These are phyloP conservation scores for Hycleus cichorii DNA, from an alignment of 1,140 invertebrate genomes.

Conservation along the genomic window DNA sequence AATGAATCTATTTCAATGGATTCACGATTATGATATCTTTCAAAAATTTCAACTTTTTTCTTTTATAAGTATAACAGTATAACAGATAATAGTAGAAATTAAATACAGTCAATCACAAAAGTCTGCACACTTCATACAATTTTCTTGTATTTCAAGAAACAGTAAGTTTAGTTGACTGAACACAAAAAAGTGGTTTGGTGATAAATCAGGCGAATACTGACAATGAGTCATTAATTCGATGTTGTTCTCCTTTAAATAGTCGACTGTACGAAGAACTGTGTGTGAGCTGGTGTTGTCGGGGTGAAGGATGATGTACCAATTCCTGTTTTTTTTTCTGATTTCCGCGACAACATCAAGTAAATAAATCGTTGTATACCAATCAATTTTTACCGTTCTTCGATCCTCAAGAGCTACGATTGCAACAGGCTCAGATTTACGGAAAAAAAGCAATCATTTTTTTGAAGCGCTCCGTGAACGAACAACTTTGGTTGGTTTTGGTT, in stretches of 20 bases:
- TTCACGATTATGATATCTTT: too few species aligned
- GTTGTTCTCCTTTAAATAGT: constrained; percentile 29
- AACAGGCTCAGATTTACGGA: constrained; percentile 25
- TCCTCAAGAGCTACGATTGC: constrained; percentile 19
- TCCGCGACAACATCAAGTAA: constrained; percentile 22
- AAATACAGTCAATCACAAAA: too few species aligned
- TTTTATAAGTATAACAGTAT: too few species aligned
- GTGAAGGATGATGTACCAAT: constrained; percentile 29
- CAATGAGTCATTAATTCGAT: constrained; percentile 29
- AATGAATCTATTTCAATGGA: too few species aligned
- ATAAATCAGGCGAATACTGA: constrained; percentile 35
- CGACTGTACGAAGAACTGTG: constrained; percentile 18
- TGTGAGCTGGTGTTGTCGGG: constrained; percentile 31
- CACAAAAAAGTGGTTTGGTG: constrained; percentile 23
- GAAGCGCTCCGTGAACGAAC: constrained; percentile 29
- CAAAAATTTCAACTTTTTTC: too few species aligned
- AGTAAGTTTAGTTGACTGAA: background rate
- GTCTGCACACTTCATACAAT: too few species aligned
- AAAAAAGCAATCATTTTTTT: constrained; percentile 30
- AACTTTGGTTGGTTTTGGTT: constrained; percentile 37
- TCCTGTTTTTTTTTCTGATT: constrained; percentile 18
- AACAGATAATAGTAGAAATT: too few species aligned
- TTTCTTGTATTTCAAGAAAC: too few species aligned
- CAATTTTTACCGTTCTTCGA: background rate
- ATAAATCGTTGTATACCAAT: constrained; percentile 15